Evolutionary conservation across 1,140 invertebrate species (phyloP).

Genomic region (Neoseiulus cucumeris): DNA sequence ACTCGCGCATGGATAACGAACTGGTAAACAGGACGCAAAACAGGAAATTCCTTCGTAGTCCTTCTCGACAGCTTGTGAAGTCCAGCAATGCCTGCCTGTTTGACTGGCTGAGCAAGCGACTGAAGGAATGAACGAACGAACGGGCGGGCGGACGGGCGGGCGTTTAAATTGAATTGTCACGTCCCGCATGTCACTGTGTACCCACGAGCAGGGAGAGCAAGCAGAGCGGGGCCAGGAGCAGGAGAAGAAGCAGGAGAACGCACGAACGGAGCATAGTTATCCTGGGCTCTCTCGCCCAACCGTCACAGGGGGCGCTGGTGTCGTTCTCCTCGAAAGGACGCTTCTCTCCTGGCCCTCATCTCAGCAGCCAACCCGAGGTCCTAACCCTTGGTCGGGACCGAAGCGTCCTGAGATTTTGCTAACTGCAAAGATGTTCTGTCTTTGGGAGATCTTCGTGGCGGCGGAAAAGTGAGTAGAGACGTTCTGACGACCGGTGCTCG

Average conservation of each 20-base stretch:
- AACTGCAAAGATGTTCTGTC: slow-evolving; percentile 6
- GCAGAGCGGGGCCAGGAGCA: neutral
- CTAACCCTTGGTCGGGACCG: slow-evolving; percentile 3
- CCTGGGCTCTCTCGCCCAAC: too few relatives aligned
- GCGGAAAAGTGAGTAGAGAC: neutral
- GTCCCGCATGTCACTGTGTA: slow-evolving; percentile 9
- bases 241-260: neutral
- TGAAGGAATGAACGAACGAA: too few relatives aligned
- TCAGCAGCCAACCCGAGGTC: neutral
- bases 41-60: neutral
- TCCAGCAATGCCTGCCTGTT: too few relatives aligned
- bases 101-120: too few relatives aligned
- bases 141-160: neutral
- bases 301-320: neutral
- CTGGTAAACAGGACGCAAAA: neutral
- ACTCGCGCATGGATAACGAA: slow-evolving; percentile 3
- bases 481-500: too few relatives aligned
- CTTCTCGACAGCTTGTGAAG: too few relatives aligned
- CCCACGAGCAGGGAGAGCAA: neutral
- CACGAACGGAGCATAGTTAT: neutral
- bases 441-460: neutral
- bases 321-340: slow-evolving; percentile 4
- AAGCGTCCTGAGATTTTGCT: neutral
- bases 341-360: slow-evolving; percentile 5
- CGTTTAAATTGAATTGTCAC: slow-evolving; percentile 11